phyloP scores from a whole-genome alignment of 2,797 vertebrate species.

The Myripristis jacobus region DNA sequence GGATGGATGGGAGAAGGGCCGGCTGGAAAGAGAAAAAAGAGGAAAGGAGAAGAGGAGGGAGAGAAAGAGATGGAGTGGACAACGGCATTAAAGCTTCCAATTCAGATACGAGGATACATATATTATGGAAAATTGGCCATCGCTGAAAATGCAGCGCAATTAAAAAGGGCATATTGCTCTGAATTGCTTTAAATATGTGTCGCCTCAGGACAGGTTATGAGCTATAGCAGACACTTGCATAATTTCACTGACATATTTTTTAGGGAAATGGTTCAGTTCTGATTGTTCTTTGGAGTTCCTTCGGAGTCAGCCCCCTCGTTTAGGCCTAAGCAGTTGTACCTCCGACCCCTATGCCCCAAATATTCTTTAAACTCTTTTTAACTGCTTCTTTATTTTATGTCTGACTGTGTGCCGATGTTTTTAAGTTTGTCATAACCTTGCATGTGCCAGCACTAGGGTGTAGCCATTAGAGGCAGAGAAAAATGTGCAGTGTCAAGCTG shows the following conservation, averaged over 20 bases:
- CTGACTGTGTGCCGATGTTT: slow-evolving; percentile 61
- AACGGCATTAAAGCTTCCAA: background rate
- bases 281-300: slow-evolving; percentile 17
- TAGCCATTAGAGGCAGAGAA: background rate
- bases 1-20: background rate
- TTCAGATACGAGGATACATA: slow-evolving; percentile 21
- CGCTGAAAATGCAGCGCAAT: slow-evolving; percentile 43
- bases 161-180: slow-evolving; percentile 36
- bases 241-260: background rate
- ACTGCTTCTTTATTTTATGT: slow-evolving; percentile 19
- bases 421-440: background rate
- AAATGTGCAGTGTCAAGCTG: background rate
- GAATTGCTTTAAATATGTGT: background rate
- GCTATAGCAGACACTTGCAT: background rate
- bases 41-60: background rate
- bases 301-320: slow-evolving; percentile 4
- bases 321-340: background rate
- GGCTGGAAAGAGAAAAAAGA: slow-evolving; percentile 18
- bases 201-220: slow-evolving; percentile 1
- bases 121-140: slow-evolving; percentile 50
- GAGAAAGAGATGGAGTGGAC: slow-evolving; percentile 10
- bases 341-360: background rate
- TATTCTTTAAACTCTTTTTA: background rate
- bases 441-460: background rate
- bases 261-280: slow-evolving; percentile 1